Base-by-base conservation (phyloP, 2,888 invertebrate genomes). In the Apodemia mormo region DNA sequence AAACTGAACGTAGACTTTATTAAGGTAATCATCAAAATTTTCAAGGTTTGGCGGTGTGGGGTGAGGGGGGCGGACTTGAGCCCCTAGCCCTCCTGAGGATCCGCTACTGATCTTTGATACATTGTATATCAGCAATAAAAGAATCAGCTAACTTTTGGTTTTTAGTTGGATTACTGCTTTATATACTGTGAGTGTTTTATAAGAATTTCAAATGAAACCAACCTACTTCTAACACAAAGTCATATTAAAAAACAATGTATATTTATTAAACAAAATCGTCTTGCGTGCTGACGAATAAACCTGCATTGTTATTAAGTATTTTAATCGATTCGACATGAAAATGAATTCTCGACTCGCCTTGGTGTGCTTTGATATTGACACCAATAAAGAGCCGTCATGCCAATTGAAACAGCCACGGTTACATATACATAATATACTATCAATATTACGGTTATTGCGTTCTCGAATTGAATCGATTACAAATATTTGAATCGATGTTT, bases 241-340 rank as follows among this genome's bases (percentile, higher is more conserved):
- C n/a, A n/a, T 7, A 14, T n/a, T 52, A 72, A 70, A 52, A 54
- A 49, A 66, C 69, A 66, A 69, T 68, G 64, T 69, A 71, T 70
- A 71, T 71, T 72, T 71, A 70, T 71, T 30, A 69, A 68, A 72
- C 65, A 40, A 69, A 71, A 73, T 70, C 67, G 72, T 65, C 69
- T 76, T 70, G 76, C 77, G 72, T 75, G 76, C 73, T 73, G 71
- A 68, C 70, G 61, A 54, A 45, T 73, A 67, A 52, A 72, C 65
- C 67, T 66, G 72, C 74, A 75, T 74, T 75, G 75, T 75, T 77
- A 61, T 61, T 73, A 75, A 72, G 75, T 73, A 78, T 73, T 75
- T 75, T 75, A 79, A 78, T 80, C 78, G 76, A 79, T 80, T 79
- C 78, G 74, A 75, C 76, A 76, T 78, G 77, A 78, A 79, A 80